These are phyloP conservation scores for Apotomis capreana DNA, from an alignment of 2,888 invertebrate genomes.

Conservation along the genomic window DNA sequence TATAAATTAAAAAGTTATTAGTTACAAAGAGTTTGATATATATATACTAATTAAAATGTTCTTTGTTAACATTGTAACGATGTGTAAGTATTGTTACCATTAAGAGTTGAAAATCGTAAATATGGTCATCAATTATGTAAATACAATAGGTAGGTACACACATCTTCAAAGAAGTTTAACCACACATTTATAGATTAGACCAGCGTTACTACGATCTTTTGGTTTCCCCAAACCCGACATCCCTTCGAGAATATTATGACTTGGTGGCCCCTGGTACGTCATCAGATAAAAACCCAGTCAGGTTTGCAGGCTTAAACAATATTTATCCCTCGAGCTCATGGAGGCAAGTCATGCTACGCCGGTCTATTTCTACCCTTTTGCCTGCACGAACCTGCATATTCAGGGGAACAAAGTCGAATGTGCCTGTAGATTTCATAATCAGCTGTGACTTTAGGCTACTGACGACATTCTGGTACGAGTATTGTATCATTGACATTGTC, in stretches of 20 bases:
- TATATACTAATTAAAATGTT: too few species aligned
- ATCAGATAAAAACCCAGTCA: constrained; percentile 36
- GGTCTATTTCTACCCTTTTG: constrained; percentile 55
- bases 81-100: too few species aligned
- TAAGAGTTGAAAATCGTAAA: too few species aligned
- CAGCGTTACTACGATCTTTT: background rate
- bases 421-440: background rate
- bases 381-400: constrained; percentile 40
- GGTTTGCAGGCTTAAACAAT: constrained; percentile 52
- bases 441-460: background rate
- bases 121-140: too few species aligned
- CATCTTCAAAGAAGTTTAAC: too few species aligned
- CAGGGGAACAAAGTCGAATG: background rate
- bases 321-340: constrained; percentile 69
- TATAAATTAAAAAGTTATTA: too few species aligned
- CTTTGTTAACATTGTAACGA: too few species aligned
- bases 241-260: constrained; percentile 21
- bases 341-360: constrained; percentile 57
- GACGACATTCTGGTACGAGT: background rate
- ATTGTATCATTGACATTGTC: constrained; percentile 40
- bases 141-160: too few species aligned
- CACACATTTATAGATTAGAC: background rate
- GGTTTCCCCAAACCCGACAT: background rate
- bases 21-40: too few species aligned
- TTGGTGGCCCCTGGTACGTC: constrained; percentile 19